Evolutionary conservation across 2,797 vertebrate species (phyloP).

Genomic region (Paratrypauchen microcephalus): DNA sequence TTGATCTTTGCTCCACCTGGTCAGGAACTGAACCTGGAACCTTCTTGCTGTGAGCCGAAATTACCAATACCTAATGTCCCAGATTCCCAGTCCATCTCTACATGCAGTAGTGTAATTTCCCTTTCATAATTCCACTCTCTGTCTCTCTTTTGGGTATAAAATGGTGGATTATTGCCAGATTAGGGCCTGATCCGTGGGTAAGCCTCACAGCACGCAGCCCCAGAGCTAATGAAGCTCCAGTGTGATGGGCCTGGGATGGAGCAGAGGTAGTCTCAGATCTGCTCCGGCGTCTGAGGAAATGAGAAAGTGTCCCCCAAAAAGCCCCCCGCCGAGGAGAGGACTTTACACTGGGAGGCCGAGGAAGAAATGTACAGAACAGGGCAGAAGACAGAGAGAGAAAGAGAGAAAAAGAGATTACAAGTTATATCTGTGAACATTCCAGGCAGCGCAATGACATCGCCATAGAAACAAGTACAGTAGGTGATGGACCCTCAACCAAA

Average conservation of each 20-base stretch:
- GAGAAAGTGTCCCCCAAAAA: constrained; percentile 47
- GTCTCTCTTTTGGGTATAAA: constrained; percentile 62
- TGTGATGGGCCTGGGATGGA: constrained; percentile 65
- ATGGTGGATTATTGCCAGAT: constrained; percentile 83
- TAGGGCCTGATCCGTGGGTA: constrained; percentile 79
- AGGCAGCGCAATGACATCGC: no score
- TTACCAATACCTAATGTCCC: constrained; percentile 4
- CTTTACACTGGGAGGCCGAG: constrained; percentile 43
- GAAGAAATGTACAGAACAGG: not conserved
- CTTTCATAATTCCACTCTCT: constrained; percentile 70
- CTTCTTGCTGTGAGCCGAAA: not conserved
- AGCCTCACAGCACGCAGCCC: constrained; percentile 71
- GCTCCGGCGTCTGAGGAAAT: constrained; percentile 65
- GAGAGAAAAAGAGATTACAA: no score
- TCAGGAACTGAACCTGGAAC: not conserved
- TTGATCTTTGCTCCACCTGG: no score
- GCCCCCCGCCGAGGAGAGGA: constrained; percentile 39
- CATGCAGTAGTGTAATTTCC: constrained; percentile 48
- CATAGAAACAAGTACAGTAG: no score
- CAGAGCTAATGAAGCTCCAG: constrained; percentile 77
- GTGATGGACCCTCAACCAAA: no score
- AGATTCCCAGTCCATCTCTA: constrained; percentile 25
- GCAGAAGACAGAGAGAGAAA: no score
- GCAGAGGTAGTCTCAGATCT: constrained; percentile 65
- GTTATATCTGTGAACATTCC: no score